Evolutionary conservation across 2,797 vertebrate genomes (phyloP).

Genomic region (Propithecus deckenii): DNA sequence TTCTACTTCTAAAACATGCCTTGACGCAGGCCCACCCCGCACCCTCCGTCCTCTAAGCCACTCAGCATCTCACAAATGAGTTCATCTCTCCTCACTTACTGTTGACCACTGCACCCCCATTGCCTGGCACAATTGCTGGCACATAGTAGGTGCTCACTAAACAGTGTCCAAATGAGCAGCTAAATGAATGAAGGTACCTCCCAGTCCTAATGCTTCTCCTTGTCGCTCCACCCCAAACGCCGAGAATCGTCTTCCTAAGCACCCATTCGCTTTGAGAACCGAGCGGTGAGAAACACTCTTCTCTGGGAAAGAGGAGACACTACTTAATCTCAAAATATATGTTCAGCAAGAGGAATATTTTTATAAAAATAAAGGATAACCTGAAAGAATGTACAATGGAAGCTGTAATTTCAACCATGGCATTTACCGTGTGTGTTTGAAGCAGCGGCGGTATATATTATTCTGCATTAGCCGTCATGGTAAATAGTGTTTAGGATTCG

Average conservation of each 20-base stretch:
- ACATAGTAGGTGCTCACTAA: background rate
- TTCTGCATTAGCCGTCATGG: conserved; percentile 46
- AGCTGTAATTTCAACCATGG: conserved; percentile 78
- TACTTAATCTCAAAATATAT: conserved; percentile 74
- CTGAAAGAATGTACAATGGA: conserved; percentile 64
- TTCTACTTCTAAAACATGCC: background rate
- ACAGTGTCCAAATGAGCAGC: rapidly evolving
- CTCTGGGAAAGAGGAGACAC: conserved; percentile 3
- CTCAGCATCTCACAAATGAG: background rate
- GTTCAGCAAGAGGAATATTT: conserved; percentile 66
- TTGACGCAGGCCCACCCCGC: rapidly evolving
- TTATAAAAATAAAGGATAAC: conserved; percentile 77
- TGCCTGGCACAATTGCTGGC: rapidly evolving
- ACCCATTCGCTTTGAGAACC: rapidly evolving
- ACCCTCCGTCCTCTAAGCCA: background rate
- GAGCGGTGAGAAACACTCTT: background rate
- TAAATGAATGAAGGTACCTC: rapidly evolving
- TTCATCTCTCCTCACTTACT: rapidly evolving
- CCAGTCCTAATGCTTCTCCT: background rate
- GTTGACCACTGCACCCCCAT: rapidly evolving
- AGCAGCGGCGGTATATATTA: background rate
- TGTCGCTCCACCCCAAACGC: rapidly evolving
- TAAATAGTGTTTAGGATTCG: conserved; percentile 71
- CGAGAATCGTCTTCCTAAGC: rapidly evolving
- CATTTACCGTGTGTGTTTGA: conserved; percentile 67